phyloP scores from a whole-genome alignment of 2,797 vertebrate genomes.

The Argyrosomus regius region DNA sequence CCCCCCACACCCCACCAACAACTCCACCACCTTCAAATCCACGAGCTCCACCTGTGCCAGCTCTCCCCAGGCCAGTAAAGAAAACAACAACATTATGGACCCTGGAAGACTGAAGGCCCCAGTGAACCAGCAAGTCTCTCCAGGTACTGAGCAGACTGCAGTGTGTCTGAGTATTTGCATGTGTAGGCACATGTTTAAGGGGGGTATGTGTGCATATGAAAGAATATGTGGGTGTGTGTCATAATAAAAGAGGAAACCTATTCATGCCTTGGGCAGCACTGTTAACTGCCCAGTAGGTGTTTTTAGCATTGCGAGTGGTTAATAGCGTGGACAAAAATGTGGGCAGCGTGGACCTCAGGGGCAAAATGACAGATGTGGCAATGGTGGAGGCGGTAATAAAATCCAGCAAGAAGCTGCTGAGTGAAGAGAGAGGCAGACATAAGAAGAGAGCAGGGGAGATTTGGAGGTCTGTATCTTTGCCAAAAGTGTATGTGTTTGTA shows the following conservation, averaged over 20 bases:
- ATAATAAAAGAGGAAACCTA: constrained; percentile 57
- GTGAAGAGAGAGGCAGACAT: constrained; percentile 39
- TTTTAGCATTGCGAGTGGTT: constrained; percentile 65
- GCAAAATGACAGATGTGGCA: constrained; percentile 75
- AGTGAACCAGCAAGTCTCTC: constrained; percentile 52
- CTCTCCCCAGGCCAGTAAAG: constrained; percentile 65
- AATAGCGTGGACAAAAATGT: constrained; percentile 74
- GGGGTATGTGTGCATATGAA: constrained; percentile 35
- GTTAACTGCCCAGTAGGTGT: constrained; percentile 67
- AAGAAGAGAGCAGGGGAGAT: constrained; percentile 44
- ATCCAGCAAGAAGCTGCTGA: constrained; percentile 49
- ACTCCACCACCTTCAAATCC: constrained; percentile 60
- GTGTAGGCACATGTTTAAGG: constrained; percentile 26
- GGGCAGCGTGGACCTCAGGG: constrained; percentile 64
- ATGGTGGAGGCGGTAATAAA: constrained; percentile 60
- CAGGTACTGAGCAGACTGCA: constrained; percentile 44
- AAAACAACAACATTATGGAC: constrained; percentile 69
- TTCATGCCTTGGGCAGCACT: constrained; percentile 55
- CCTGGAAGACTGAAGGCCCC: constrained; percentile 53
- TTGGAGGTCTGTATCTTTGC: constrained; percentile 37
- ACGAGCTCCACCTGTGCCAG: constrained; percentile 74
- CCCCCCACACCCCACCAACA: constrained; percentile 37
- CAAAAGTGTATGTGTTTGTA: constrained; percentile 33
- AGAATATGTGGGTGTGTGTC: constrained; percentile 44
- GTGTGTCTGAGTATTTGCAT: constrained; percentile 34